Evolutionary conservation across 2,888 invertebrate genomes (phyloP).

Genomic region (Troilus luridus): DNA sequence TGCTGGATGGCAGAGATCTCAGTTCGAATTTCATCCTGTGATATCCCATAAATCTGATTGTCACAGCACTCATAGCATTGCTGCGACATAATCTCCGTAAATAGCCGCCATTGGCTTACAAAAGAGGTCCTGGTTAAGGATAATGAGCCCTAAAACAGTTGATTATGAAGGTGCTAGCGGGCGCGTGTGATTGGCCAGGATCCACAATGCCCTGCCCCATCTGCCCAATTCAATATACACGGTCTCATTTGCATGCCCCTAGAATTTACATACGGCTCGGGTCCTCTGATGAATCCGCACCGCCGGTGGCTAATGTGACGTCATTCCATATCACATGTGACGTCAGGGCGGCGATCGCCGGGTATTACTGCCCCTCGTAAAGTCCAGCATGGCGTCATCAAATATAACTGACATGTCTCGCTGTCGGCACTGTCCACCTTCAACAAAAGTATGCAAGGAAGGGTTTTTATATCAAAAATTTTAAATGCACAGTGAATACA

Average conservation of each 20-base stretch:
- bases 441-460: too few species aligned
- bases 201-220: neutral
- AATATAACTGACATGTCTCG: neutral
- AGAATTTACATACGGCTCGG: constrained; percentile 19
- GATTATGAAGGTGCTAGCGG: neutral
- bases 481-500: too few species aligned
- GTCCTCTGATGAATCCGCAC: constrained; percentile 44
- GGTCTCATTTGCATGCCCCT: neutral
- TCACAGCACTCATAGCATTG: neutral
- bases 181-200: constrained; percentile 12
- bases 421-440: neutral
- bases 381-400: neutral
- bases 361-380: constrained; percentile 45
- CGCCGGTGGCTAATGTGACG: constrained; percentile 49
- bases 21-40: neutral
- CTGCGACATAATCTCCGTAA: neutral
- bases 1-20: neutral
- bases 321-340: constrained; percentile 51
- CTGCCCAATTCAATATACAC: constrained; percentile 22
- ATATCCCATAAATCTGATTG: neutral
- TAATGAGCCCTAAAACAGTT: constrained; percentile 44
- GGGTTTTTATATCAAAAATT: too few species aligned
- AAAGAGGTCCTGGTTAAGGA: constrained; percentile 41
- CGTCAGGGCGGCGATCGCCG: constrained; percentile 5
- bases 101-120: neutral